A percentile compares a stretch with the other conserved stretches of the same genome.
Conservation (phyloP, 2,797 vertebrate species). For the Macroramphosus scolopax region DNA sequence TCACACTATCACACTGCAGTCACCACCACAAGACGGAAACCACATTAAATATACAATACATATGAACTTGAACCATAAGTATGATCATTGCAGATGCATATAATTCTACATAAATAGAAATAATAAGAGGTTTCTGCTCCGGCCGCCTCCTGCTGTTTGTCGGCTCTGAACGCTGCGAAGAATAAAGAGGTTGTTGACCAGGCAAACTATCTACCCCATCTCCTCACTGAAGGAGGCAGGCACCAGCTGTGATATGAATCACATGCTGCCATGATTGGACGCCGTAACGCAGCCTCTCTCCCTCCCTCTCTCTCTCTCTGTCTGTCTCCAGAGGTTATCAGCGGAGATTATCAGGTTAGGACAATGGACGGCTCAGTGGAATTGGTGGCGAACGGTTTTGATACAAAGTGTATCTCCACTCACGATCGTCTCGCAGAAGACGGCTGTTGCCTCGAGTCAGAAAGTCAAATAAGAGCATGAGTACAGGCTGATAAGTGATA, state of each 20-base stretch:
- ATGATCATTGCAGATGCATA: too few species aligned
- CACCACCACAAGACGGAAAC: too few species aligned
- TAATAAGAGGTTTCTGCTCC: too few species aligned
- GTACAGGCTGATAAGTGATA: background rate
- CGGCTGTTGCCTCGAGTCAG: slow-evolving; percentile 5
- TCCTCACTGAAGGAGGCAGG: slow-evolving; percentile 22
- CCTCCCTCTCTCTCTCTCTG: too few species aligned
- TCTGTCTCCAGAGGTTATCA: slow-evolving; percentile 47
- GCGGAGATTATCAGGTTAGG: slow-evolving; percentile 54
- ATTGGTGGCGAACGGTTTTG: slow-evolving; percentile 14
- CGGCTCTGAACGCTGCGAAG: slow-evolving; percentile 15
- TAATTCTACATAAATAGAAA: too few species aligned
- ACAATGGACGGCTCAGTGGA: slow-evolving; percentile 36
- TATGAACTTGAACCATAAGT: too few species aligned
- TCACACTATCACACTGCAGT: too few species aligned
- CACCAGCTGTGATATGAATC: slow-evolving; percentile 58
- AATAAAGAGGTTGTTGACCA: slow-evolving; percentile 49
- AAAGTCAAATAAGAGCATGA: background rate
- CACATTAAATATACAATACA: too few species aligned
- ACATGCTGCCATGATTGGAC: slow-evolving; percentile 55
- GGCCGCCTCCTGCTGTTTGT: slow-evolving; percentile 5
- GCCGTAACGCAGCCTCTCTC: slow-evolving; percentile 22
- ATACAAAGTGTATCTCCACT: slow-evolving; percentile 1
- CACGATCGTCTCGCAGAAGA: slow-evolving; percentile 2
- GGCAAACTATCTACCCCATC: slow-evolving; percentile 41